Evolutionary conservation across 2,113 vertebrate species (phyloP), one percentile per base, ranked within the genome.

Genomic region (Cercopithecus mona): DNA sequence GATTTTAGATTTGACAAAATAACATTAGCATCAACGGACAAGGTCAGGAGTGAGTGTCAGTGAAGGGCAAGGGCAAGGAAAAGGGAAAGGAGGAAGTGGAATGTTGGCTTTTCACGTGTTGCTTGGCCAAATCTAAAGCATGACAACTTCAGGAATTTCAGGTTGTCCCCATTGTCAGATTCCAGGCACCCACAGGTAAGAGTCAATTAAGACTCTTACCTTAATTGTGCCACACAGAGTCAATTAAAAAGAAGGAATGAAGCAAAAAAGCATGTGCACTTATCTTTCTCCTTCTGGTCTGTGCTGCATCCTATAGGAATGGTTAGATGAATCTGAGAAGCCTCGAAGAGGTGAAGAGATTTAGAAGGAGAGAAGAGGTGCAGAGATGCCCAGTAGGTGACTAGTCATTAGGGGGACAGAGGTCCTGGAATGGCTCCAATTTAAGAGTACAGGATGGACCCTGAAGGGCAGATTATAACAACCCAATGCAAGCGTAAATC

Each of bases 81-180:
- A 66, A 18, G 14, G 4, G 61, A 55, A 38, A 40, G 35, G 38
- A 55, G 16, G 25, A 76, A 66, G 18, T 38, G 10, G 59, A 35
- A 72, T 9, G 4, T 6, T 35, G 45, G 17, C 3, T 30, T 70
- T 35, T 3, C 10, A n/a, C 30, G n/a, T 1, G 0, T 25, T 5
- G 17, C 5, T 3, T 68, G 40, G 55, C 50, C 50, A 75, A 27
- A 64, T 78, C 16, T 43, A 9, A 52, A 68, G 50, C 5, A 35
- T 4, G 81, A 50, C 32, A 52, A 8, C 52, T 52, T 66, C n/a
- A 30, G 32, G 43, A 48, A 40, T 72, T 94, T 52, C 57, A 73
- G 81, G 50, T 61, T 75, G 52, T 43, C 13, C 43, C 35, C 43
- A 22, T 11, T 35, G 70, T 55, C 16, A 38, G 35, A 17, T 40